Evolutionary conservation across 1,140 invertebrate genomes (phyloP), one percentile per base, ranked within the genome.

Genomic region (Drosophila mauritiana): DNA sequence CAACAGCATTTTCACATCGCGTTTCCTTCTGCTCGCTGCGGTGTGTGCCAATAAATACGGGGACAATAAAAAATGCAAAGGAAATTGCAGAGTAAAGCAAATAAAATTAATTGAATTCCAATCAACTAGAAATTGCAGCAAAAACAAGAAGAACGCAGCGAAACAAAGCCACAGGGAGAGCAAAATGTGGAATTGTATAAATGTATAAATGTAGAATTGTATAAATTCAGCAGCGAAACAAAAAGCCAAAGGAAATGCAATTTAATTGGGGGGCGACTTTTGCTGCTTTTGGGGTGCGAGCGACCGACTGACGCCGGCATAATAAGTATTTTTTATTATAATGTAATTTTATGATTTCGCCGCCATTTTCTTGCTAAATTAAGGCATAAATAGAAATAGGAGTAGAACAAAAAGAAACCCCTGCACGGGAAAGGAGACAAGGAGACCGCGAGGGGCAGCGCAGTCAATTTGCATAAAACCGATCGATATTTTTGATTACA

Each of bases 401-500:
- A 88, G 88, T 86, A 86, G 82, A 72, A 82, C 65, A 78, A 64
- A 78, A 76, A 57, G 52, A 52, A 81, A 73, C 58, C 73, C 65
- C 70, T 53, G 73, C 63, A 74, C 31, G 34, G 52, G 56, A 51
- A 73, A 3, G 7, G 59, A 34, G 56, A 42, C 46, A 74, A 74
- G 69, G 58, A 68, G 78, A 73, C 57, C 62, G 83, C 70, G 59
- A 46, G 40, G 37, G 68, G 61, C 55, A 73, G 52, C 80, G 83
- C 85, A 91, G 85, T 91, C 90, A 91, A 91, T 91, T 91, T 91
- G 86, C 90, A 91, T 91, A 91, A 91, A 91, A 88, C 82, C 82
- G 82, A 86, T 91, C 90, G 90, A 91, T 91, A 90, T 89, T 88
- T 88, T 89, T 88, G 84, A 88, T 88, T 88, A 88, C 82, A 86